These are phyloP conservation scores for Hypolimnas misippus DNA, from an alignment of 2,888 invertebrate genomes.

Conservation along the genomic window DNA sequence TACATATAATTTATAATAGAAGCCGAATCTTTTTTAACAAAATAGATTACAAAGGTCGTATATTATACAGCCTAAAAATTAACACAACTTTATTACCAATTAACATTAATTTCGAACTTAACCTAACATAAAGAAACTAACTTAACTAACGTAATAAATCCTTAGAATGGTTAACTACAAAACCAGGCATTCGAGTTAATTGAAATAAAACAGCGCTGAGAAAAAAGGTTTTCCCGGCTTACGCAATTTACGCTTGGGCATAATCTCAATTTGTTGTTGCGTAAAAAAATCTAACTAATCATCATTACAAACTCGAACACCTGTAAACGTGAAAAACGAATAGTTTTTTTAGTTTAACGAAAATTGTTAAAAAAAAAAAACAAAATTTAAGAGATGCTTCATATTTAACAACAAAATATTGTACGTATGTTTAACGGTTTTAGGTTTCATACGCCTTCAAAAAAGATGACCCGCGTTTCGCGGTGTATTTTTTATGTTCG, in stretches of 20 bases:
- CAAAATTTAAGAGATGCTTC: neutral
- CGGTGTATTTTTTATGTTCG: no score
- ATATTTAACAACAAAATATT: no score
- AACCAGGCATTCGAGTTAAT: constrained; percentile 7
- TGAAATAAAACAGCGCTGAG: constrained; percentile 13
- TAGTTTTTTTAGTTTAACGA: neutral
- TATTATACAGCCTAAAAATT: neutral
- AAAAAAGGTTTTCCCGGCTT: constrained; percentile 4
- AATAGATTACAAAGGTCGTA: neutral
- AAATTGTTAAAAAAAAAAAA: neutral
- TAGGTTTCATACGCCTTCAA: no score
- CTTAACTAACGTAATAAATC: neutral
- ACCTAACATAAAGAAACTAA: neutral
- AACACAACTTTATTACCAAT: neutral
- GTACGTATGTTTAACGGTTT: no score
- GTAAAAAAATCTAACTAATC: constrained; percentile 23
- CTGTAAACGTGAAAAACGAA: constrained; percentile 8
- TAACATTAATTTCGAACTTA: neutral
- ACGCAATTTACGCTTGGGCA: constrained; percentile 13
- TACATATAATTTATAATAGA: no score
- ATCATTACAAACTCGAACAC: constrained; percentile 27
- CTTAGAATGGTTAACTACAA: constrained; percentile 3
- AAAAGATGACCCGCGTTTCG: no score
- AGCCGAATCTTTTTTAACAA: no score
- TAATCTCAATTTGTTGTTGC: constrained; percentile 20